phyloP scores from a whole-genome alignment of 1,140 invertebrate genomes.

The Cherax destructor region DNA sequence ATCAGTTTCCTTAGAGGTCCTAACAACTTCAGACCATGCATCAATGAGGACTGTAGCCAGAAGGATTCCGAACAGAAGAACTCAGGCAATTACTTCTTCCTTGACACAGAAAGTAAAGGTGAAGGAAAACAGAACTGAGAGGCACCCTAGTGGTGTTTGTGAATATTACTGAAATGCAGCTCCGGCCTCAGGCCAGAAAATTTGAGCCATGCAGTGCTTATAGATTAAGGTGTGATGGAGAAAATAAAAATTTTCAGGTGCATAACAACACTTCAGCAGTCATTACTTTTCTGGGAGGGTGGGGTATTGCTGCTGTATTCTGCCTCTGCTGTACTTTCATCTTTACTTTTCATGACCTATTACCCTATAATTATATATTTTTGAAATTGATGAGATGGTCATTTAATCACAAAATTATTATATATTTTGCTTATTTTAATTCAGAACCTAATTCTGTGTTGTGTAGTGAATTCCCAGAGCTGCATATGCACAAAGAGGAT shows the following conservation, averaged over 20 bases:
- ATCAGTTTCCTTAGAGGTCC: conserved; percentile 99
- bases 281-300: conserved; percentile 2
- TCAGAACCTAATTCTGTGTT: too few relatives aligned
- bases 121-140: conserved; percentile 59
- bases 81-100: conserved; percentile 98
- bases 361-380: neutral
- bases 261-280: conserved; percentile 9
- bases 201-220: conserved; percentile 62
- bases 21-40: conserved; percentile 98
- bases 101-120: conserved; percentile 80
- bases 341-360: neutral
- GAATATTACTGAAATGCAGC: conserved; percentile 49
- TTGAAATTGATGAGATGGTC: too few relatives aligned
- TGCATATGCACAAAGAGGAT: too few relatives aligned
- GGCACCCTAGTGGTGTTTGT: conserved; percentile 29
- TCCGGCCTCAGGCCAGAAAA: conserved; percentile 54
- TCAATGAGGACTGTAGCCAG: conserved; percentile 90
- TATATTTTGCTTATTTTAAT: too few relatives aligned
- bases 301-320: conserved; percentile 13
- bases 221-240: conserved; percentile 4
- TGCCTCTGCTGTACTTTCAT: neutral
- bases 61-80: conserved; percentile 97
- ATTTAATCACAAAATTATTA: too few relatives aligned
- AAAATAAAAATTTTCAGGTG: neutral
- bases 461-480: too few relatives aligned